A percentile compares a stretch with the other conserved stretches of the same genome.
Conservation (phyloP, 2,888 invertebrate genomes). For the Adelphocoris suturalis region DNA sequence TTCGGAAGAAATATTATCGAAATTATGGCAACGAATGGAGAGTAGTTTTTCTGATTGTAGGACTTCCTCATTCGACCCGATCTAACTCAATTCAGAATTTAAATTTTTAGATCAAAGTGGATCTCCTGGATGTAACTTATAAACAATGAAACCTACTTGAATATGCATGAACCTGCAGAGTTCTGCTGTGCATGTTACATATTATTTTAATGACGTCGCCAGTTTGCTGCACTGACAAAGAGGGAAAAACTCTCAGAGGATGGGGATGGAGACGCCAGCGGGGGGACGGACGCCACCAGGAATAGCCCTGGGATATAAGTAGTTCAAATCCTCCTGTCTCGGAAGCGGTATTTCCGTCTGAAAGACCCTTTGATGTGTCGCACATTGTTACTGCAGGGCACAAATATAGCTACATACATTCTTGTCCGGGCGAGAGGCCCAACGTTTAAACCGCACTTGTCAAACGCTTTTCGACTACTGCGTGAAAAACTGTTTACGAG, state of each 20-base stretch:
- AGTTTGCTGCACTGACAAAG: neutral
- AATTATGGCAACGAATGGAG: no score
- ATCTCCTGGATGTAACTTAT: no score
- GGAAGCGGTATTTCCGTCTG: constrained; percentile 57
- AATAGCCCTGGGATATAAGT: constrained; percentile 45
- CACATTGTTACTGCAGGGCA: constrained; percentile 57
- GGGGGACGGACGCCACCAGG: constrained; percentile 18
- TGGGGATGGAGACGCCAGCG: neutral
- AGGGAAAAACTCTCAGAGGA: neutral
- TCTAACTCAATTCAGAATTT: no score
- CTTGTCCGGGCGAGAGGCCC: neutral
- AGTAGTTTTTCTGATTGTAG: no score
- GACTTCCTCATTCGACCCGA: no score
- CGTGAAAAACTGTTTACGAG: neutral
- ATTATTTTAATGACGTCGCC: neutral
- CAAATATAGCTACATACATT: constrained; percentile 49
- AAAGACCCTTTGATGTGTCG: constrained; percentile 58
- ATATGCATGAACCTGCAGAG: no score
- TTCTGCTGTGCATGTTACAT: neutral
- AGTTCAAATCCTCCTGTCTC: constrained; percentile 30
- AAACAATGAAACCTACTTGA: no score
- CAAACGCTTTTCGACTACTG: constrained; percentile 11
- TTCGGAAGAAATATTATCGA: no score
- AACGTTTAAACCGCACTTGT: constrained; percentile 35
- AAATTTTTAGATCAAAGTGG: no score